A percentile compares a stretch with the other conserved stretches of the same genome.
Conservation (phyloP, 2,113 vertebrate genomes). For the Poecilia latipinna region DNA sequence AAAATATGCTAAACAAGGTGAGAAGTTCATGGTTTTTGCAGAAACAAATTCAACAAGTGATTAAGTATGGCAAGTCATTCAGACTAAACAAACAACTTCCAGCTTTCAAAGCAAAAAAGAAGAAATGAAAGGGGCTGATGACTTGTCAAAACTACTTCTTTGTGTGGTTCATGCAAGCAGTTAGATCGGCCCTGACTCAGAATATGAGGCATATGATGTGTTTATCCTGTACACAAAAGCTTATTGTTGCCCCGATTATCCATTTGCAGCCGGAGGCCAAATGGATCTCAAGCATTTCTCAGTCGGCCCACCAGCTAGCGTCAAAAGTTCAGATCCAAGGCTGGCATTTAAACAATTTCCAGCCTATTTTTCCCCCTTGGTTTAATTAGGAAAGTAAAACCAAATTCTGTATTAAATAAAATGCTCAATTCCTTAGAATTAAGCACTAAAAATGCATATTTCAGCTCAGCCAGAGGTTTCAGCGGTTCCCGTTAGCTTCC, state of each 20-base stretch:
- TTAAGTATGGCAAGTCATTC: slow-evolving; percentile 27
- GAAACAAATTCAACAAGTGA: neutral
- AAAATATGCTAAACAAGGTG: neutral
- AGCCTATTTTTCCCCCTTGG: neutral
- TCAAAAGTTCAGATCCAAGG: slow-evolving; percentile 42
- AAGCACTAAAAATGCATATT: slow-evolving; percentile 8
- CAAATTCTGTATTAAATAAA: neutral
- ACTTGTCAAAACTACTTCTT: slow-evolving; percentile 31
- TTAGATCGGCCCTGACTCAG: slow-evolving; percentile 34
- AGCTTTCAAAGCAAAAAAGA: slow-evolving; percentile 36
- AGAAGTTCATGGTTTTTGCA: neutral
- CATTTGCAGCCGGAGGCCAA: slow-evolving; percentile 50
- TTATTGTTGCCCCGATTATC: slow-evolving; percentile 70
- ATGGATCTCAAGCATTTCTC: slow-evolving; percentile 58
- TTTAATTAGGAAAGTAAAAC: neutral
- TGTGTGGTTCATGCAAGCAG: slow-evolving; percentile 39
- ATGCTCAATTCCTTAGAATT: neutral
- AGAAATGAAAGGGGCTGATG: slow-evolving; percentile 51
- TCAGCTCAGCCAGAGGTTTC: slow-evolving; percentile 5
- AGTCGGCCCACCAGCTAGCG: slow-evolving; percentile 39
- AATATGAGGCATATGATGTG: slow-evolving; percentile 73
- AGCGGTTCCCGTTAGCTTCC: slow-evolving; percentile 35
- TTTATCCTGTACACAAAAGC: slow-evolving; percentile 76
- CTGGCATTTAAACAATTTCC: slow-evolving; percentile 2
- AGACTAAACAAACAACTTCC: slow-evolving; percentile 14